Evolutionary conservation across 2,113 vertebrate species (phyloP), one percentile per base, ranked within the genome.

Genomic region (Corythoichthys intestinalis): DNA sequence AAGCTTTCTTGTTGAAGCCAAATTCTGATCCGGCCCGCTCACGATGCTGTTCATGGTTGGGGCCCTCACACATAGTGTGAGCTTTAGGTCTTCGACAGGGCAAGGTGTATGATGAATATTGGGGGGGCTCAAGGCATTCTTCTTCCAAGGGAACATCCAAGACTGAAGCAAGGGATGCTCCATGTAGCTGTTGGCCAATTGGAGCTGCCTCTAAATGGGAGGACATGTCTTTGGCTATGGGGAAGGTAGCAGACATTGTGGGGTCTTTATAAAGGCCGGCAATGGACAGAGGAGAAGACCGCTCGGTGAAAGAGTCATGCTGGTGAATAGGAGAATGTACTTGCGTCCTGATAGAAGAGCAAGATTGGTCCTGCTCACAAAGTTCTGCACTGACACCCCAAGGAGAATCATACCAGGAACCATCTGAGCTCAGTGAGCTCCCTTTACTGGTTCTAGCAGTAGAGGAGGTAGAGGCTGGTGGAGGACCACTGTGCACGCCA

Each of bases 361-460:
- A 91, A 0, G 90, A 71, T 15, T 90, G 91, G 47, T 96, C 95
- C 49, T 90, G 70, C 63, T 95, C 94, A n/a, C 90, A 92, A 17
- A 90, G 82, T 70, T 96, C 95, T 3, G 90, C 78, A 62, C 79
- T 66, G 1, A 91, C 93, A 53, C 96, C 95, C 96, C 95, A 98
- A 1, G 95, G 95, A 14, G 93, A 95, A 83, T 98, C 97, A 20
- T 96, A 98, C 96, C 96, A 98, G 1, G 96, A 98, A 4, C 94
- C 94, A 73, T 98, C 96, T 0, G 96, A 98, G 83, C 96, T 98
- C 61, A 96, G 86, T 0, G 96, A 98, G 85, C 96, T 97, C 39
- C 95, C 94, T 80, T 98, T 97, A 86, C 95, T 98, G 54, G 94
- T 96, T 65, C 92, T 92, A 70, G 93, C 90, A 9, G 84, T 91